phyloP scores from a whole-genome alignment of 2,113 vertebrate genomes.

The Pimephales promelas region DNA sequence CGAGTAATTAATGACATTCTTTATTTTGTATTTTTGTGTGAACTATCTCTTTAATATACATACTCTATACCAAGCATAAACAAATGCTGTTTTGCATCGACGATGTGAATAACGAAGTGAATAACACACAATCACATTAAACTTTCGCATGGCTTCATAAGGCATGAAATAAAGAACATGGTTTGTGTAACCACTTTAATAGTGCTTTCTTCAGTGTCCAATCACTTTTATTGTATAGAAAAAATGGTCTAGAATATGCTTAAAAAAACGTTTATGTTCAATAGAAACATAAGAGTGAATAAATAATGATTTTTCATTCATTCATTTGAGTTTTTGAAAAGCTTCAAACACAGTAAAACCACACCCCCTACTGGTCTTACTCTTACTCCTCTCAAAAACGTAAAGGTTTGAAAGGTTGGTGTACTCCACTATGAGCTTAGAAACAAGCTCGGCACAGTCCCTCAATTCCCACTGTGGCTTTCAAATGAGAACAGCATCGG shows the following conservation, averaged over 20 bases:
- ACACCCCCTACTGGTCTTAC: slow-evolving; percentile 14
- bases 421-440: slow-evolving; percentile 6
- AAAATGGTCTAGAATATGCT: not conserved
- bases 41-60: not conserved
- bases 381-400: no score
- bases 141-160: not conserved
- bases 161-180: not conserved
- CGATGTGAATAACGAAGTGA: no score
- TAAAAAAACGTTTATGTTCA: not conserved
- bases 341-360: not conserved
- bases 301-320: not conserved
- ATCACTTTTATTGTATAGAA: not conserved
- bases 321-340: not conserved
- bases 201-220: not conserved
- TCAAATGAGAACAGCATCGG: slow-evolving; percentile 33
- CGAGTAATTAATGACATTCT: no score
- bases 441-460: not conserved
- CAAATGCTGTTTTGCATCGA: not conserved
- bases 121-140: no score
- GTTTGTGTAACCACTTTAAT: not conserved
- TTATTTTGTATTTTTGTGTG: no score
- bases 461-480: slow-evolving; percentile 16
- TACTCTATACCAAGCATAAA: not conserved
- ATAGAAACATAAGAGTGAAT: not conserved
- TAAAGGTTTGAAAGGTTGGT: not conserved